Conservation (phyloP, 2,113 vertebrate genomes). For the Cichladusa arquata region DNA sequence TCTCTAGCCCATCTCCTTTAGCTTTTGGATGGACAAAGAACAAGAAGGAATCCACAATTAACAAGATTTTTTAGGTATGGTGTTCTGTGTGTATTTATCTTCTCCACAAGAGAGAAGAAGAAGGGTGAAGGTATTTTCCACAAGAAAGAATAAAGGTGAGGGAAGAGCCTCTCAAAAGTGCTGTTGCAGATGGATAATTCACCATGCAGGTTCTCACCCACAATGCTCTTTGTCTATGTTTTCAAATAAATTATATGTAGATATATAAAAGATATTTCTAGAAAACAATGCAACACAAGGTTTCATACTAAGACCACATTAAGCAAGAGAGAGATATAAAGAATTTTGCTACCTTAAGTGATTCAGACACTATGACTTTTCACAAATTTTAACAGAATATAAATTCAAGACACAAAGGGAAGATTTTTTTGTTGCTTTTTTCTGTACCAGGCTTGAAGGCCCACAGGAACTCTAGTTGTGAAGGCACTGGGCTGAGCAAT, state of each 20-base stretch:
- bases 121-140: background rate
- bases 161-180: background rate
- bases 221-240: background rate
- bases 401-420: background rate
- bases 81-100: background rate
- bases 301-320: slow-evolving; percentile 5
- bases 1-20: background rate
- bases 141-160: background rate
- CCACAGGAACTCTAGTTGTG: background rate
- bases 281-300: background rate
- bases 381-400: background rate
- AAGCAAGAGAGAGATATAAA: background rate
- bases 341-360: background rate
- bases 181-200: background rate
- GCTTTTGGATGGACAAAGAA: background rate
- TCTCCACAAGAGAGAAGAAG: background rate
- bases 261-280: background rate
- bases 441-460: background rate
- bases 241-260: background rate
- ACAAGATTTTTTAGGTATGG: background rate
- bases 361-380: background rate
- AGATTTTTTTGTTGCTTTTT: background rate
- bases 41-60: background rate
- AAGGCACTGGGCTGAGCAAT: background rate
- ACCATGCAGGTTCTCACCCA: background rate